Base-by-base conservation (phyloP, 2,113 vertebrate species). In the Capreolus pygargus region DNA sequence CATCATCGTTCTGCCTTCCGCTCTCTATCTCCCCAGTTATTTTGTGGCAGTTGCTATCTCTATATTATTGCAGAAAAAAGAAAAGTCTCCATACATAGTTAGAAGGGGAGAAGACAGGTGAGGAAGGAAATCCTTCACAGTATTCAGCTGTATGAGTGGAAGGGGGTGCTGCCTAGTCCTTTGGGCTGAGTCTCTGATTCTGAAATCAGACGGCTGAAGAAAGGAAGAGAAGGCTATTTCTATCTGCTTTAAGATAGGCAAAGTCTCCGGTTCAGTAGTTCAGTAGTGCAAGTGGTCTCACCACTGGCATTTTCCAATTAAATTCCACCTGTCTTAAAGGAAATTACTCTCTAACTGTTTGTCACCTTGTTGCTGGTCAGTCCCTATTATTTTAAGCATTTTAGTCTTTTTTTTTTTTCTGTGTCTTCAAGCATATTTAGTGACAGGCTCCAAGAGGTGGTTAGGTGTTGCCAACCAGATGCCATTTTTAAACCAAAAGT, bases 401-500 rank as follows among this genome's bases (percentile, higher is more conserved):
- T 16, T 64, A 21, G n/a, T 87, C 39, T 67, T 27, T 86, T 76
- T 93, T 93, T 93, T 96, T 45, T 93, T 86, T 3, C 67, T 70
- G 67, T 74, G 70, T 95, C 39, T 55, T 89, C 25, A 39, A 86
- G 21, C 45, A 39, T 74, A 86, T 74, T 97, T 61, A 91, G 61
- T 64, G 76, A 87, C 86, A 95, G 45, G 10, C 82, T 95, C 84
- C 60, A 95, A 91, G 76, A 93, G 54, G 16, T 52, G 45, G 23
- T 43, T 91, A 91, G 76, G 81, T 96, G 91, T 96, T 93, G 60
- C 55, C 76, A 94, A n/a, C n/a, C 43, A 91, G 94, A 92, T 95
- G 54, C 64, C 57, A 83, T 93, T 98, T 98, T 97, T 87, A 97
- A 97, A 79, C 55, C 67, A 86, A 90, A 93, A 96, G 86, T 97